Percentiles rank a stretch among this genome's conserved stretches.
Evolutionary conservation across 2,888 invertebrate species (phyloP).

Genomic region (Pherbina coryleti): DNA sequence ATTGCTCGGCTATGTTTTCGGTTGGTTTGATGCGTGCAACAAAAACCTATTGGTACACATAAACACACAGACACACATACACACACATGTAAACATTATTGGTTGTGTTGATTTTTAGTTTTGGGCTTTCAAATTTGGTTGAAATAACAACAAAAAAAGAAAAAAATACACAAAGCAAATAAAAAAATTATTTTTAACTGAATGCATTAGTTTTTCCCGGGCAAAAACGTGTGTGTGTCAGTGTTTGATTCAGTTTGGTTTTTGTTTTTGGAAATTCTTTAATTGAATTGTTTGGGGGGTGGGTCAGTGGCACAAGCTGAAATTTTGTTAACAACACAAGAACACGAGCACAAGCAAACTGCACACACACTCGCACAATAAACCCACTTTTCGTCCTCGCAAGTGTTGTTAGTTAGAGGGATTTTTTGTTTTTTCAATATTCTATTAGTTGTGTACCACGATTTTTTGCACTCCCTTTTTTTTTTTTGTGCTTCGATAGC

Average conservation of each 20-base stretch:
- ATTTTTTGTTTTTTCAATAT: neutral
- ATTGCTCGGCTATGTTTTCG: neutral
- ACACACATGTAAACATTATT: neutral
- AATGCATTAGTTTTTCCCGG: conserved; percentile 15
- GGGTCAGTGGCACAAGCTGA: neutral
- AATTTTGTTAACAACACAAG: neutral
- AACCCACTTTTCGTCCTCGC: neutral
- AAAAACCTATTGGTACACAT: neutral
- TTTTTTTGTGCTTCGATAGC: neutral
- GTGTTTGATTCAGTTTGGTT: neutral
- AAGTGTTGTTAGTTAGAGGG: too few relatives aligned
- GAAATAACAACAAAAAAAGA: neutral
- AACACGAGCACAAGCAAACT: neutral
- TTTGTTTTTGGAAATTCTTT: conserved; percentile 22
- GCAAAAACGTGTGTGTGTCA: neutral
- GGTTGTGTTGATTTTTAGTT: conserved; percentile 22
- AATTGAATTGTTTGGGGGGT: conserved; percentile 33
- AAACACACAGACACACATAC: neutral
- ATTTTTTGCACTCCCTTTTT: neutral
- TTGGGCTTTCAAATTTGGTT: neutral
- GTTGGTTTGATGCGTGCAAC: conserved; percentile 11
- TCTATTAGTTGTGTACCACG: conserved; percentile 2
- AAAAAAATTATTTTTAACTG: conserved; percentile 9
- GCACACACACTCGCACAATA: neutral
- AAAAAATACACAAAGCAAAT: neutral